A percentile compares a stretch with the other conserved stretches of the same genome.
Evolutionary conservation across 30 jellyfish, hydroid and myxozoan genomes (phyloP).

Genomic region (Cassiopea xamachana): DNA sequence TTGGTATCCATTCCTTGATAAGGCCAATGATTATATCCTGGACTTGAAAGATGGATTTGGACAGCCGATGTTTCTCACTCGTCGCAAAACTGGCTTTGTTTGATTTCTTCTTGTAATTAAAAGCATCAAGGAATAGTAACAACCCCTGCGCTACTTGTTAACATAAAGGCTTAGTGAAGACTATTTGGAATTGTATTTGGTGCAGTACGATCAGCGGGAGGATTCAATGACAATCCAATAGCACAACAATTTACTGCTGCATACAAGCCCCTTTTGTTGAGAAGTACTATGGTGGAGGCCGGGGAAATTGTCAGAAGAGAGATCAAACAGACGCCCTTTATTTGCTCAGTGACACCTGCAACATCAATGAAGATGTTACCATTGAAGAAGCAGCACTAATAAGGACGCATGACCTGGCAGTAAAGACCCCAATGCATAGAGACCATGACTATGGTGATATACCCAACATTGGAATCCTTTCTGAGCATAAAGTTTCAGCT

Average conservation of each 20-base stretch:
- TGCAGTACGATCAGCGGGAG: conserved; percentile 65
- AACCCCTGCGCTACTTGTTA: conserved; percentile 50
- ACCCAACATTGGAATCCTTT: conserved; percentile 35
- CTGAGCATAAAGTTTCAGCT: conserved; percentile 62
- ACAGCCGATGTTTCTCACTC: conserved; percentile 28
- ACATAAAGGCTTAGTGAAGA: conserved; percentile 73
- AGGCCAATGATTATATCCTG: conserved; percentile 43
- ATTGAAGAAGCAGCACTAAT: conserved; percentile 41
- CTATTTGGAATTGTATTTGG: conserved; percentile 73
- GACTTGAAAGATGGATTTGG: conserved; percentile 53
- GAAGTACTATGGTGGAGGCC: conserved; percentile 58
- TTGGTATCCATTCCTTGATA: conserved; percentile 66
- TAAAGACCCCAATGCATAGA: conserved; percentile 9
- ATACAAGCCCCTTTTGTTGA: conserved; percentile 45
- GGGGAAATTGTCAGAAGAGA: conserved; percentile 50
- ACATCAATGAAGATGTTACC: conserved; percentile 10
- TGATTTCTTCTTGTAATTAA: conserved; percentile 76
- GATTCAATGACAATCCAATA: conserved; percentile 79
- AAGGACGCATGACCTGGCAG: conserved; percentile 47
- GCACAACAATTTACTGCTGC: conserved; percentile 53
- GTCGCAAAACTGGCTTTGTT: conserved; percentile 77
- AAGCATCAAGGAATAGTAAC: conserved; percentile 29
- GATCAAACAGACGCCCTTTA: conserved; percentile 67
- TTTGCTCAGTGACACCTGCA: conserved; percentile 55
- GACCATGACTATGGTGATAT: conserved; percentile 67